phyloP scores from a whole-genome alignment of 37 sponge, comb jelly and placozoan species.

The Corticium candelabrum region DNA sequence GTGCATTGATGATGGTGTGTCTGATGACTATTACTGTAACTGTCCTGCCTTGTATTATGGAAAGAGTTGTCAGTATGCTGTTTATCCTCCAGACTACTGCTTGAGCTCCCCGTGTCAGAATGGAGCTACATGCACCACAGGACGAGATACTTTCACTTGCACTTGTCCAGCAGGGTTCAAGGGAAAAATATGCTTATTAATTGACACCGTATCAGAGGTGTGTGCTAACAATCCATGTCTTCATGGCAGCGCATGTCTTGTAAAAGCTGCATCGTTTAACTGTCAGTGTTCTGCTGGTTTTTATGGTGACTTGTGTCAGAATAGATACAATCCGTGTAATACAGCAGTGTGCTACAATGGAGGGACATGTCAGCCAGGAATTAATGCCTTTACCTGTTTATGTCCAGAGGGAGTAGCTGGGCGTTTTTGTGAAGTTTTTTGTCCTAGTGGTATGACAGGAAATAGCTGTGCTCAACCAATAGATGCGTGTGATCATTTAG shows the following conservation, averaged over 20 bases:
- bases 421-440: neutral
- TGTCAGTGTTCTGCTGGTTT: conserved; percentile 27
- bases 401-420: conserved; percentile 15
- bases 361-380: conserved; percentile 8
- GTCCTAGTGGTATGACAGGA: neutral
- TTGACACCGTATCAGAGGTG: conserved; percentile 21
- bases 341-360: conserved; percentile 10
- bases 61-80: conserved; percentile 25
- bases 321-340: neutral
- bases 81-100: conserved; percentile 35
- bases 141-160: conserved; percentile 37
- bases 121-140: conserved; percentile 33
- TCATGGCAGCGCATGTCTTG: conserved; percentile 22
- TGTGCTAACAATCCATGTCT: conserved; percentile 14
- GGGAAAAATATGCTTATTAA: conserved; percentile 19
- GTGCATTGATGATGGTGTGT: neutral
- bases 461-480: neutral
- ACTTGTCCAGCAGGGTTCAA: conserved; percentile 16
- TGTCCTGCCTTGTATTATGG: conserved; percentile 33
- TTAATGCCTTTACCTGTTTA: conserved; percentile 21
- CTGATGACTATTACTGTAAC: conserved; percentile 31
- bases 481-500: neutral
- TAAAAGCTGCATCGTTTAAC: conserved; percentile 21
- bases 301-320: conserved; percentile 20
- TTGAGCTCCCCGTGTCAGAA: neutral